Evolutionary conservation across 2,888 invertebrate genomes (phyloP), one percentile per base, ranked within the genome.

Genomic region (Metacarcinus magister): DNA sequence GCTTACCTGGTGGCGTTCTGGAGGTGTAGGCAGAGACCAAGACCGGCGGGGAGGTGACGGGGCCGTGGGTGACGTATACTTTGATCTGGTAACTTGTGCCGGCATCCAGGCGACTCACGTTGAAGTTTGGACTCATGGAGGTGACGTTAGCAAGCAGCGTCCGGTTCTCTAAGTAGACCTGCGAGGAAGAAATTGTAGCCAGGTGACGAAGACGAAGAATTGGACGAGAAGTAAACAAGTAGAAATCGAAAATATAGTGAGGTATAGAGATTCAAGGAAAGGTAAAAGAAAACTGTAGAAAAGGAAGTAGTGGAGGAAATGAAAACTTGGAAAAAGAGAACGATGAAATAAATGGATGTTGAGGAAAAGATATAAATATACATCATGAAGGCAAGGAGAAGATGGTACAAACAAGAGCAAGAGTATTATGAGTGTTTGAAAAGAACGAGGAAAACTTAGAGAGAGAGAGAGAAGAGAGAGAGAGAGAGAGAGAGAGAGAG

Each of bases 11-110:
- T 32, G 82, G 82, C 28, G 82, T 82, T 32, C 82, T 82, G 46
- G 96, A 96, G 44, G 96, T 96, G 48, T 95, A 96, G 60, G 96
- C 96, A 4, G 96, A 96, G 32, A 96, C 96, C 5, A 96, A 91
- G 10, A 96, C 96, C 2, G 96, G 96, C 89, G 67, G 96, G 44
- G 96, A 96, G 54, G 96, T 96, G 54, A 96, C 95, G 60, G 95
- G 96, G 23, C 96, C 96, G 82, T 96, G 96, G 10, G 92, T 96
- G 19, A 96, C 96, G 92, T 96, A 96, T 67, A 96, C 96, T 60
- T 96, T 96, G 91, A 96, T 96, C 94, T 95, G 96, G 94, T 96
- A 96, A 91, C 92, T 96, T 43, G 96, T 96, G 94, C 93, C 96
- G n/a, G 95, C 95, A 90, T 96, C 96, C 82, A 96, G 82, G 75